phyloP scores from a whole-genome alignment of 2,888 invertebrate genomes.

The Spilarctia lutea region DNA sequence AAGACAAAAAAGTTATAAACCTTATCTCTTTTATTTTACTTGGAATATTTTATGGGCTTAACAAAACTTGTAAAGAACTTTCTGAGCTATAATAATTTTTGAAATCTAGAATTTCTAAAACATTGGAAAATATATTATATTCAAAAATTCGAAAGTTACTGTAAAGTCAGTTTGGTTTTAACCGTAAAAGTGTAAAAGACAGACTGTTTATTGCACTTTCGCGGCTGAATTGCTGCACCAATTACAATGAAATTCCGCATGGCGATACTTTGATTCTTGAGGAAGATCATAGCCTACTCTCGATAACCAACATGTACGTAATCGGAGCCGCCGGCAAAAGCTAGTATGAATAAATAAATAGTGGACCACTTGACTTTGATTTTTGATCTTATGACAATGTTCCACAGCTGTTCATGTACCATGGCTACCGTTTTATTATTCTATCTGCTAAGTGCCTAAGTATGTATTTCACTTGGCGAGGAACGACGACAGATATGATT shows the following conservation, averaged over 20 bases:
- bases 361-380: neutral
- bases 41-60: neutral
- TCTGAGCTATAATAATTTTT: neutral
- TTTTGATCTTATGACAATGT: neutral
- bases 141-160: no score
- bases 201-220: no score
- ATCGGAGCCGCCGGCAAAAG: no score
- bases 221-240: no score
- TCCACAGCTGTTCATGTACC: neutral
- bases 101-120: neutral
- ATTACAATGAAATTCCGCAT: no score
- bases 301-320: no score
- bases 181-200: no score
- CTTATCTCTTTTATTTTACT: neutral
- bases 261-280: no score
- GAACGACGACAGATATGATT: conserved; percentile 27
- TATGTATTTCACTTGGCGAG: neutral
- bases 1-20: neutral
- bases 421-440: neutral
- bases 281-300: no score
- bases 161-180: no score
- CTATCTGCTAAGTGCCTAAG: neutral
- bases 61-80: neutral
- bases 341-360: neutral
- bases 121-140: neutral